phyloP scores from a whole-genome alignment of 2,888 invertebrate genomes.

The Bedellia somnulentella region DNA sequence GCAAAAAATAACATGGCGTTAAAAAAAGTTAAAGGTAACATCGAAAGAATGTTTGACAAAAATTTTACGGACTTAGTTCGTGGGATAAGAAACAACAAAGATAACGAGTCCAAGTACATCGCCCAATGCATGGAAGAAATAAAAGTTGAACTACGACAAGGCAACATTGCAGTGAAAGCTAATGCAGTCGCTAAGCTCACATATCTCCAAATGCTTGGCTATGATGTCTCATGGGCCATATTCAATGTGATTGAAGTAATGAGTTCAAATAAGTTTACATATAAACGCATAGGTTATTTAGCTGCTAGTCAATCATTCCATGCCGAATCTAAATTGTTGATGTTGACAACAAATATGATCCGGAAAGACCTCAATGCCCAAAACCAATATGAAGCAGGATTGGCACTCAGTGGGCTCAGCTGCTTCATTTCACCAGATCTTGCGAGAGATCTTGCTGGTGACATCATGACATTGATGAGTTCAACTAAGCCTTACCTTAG shows the following conservation, averaged over 20 bases:
- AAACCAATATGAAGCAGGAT: constrained; percentile 98
- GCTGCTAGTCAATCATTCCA: constrained; percentile 98
- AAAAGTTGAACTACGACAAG: constrained; percentile 95
- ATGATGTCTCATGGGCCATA: constrained; percentile 99
- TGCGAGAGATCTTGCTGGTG: constrained; percentile 96
- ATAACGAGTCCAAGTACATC: constrained; percentile 99
- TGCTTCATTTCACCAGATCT: constrained; percentile 98
- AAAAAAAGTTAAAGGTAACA: constrained; percentile 97
- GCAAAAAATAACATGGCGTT: constrained; percentile 94
- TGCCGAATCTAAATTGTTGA: constrained; percentile 94
- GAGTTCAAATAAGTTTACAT: constrained; percentile 97
- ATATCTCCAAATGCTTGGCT: constrained; percentile 99
- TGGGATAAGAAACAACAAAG: constrained; percentile 98
- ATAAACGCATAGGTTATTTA: constrained; percentile 94
- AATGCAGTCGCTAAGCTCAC: constrained; percentile 99
- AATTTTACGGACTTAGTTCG: constrained; percentile 98
- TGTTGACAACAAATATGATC: constrained; percentile 99
- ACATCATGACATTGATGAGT: constrained; percentile 97
- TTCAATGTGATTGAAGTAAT: constrained; percentile 99
- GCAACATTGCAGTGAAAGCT: constrained; percentile 95
- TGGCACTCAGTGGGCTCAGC: constrained; percentile 93
- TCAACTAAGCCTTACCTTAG: constrained; percentile 98
- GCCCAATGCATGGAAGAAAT: constrained; percentile 99
- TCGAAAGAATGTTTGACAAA: constrained; percentile 99
- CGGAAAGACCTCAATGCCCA: constrained; percentile 97